Evolutionary conservation across 2,797 vertebrate genomes (phyloP), one percentile per base, ranked within the genome.

Genomic region (Rhinella marina): DNA sequence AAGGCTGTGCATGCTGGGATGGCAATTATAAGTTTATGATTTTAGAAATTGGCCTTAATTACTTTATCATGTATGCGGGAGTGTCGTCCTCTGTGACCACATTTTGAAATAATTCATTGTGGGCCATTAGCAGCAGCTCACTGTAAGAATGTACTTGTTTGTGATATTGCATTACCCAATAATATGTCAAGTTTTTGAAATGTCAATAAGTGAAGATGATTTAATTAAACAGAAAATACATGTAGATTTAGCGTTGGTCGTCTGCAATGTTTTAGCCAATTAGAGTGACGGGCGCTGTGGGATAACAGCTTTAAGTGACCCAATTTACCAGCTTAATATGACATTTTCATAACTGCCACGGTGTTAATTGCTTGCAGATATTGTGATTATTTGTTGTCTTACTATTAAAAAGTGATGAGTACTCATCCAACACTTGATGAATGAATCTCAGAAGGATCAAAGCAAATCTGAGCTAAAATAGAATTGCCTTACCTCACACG

Each of bases 311-410:
- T 82, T 82, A 82, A 82, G 64, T 82, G 81, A 82, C 81, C 81
- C 50, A 82, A 82, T 82, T 82, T 82, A 70, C 48, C 25, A 27
- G 64, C 48, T 82, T 48, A 70, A 70, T 70, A 54, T 82, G 81
- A 82, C 81, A 82, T 82, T 70, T 82, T 56, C 81, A 82, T 82
- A 82, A 82, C 81, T 70, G 41, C 50, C 50, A 50, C 81, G 1
- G 81, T 82, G 81, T 82, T 82, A 82, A 82, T 82, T 82, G 64
- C 81, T 82, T 54, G 64, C 81, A 64, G 62, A 82, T 82, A 82
- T 82, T 82, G 81, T 82, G 81, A 56, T 82, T 50, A 82, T 82
- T 66, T 70, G 64, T 82, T 82, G 48, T 82, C 81, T 82, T 70
- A 50, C 70, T 48, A 82, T 82, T 82, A 82, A 82, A 82, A 70